These are phyloP conservation scores for Pollenia griseotomentosa DNA, from an alignment of 2,888 invertebrate genomes.

Conservation along the genomic window DNA sequence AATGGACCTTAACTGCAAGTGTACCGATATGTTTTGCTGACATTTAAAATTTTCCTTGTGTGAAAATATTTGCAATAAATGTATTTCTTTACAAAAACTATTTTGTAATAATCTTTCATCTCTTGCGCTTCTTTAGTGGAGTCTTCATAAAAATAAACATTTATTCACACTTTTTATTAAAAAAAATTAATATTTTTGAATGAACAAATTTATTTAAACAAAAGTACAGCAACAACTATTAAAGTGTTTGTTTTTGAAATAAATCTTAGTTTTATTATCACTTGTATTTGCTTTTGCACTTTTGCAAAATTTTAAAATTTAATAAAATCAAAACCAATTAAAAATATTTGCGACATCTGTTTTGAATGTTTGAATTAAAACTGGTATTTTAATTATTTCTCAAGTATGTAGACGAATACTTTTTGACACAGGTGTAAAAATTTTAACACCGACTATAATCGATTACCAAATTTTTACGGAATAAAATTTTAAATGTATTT, in stretches of 20 bases:
- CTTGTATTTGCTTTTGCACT: background rate
- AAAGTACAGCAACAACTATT: no score
- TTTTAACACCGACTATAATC: no score
- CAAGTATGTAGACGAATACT: no score
- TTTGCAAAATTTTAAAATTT: background rate
- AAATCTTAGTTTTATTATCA: background rate
- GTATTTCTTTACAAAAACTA: background rate
- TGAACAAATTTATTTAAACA: no score
- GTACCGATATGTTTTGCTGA: background rate
- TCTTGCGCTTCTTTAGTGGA: background rate
- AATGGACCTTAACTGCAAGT: no score
- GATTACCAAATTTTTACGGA: no score
- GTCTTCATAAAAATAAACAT: conserved; percentile 21
- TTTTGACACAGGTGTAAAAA: no score
- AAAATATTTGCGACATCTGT: background rate
- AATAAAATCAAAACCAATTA: background rate
- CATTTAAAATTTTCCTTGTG: background rate
- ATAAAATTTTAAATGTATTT: no score
- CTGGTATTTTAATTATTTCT: background rate
- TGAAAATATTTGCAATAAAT: conserved; percentile 21
- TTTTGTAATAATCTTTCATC: background rate
- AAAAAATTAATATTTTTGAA: no score
- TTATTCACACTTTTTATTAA: no score
- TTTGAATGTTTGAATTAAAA: background rate
- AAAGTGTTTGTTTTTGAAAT: no score